phyloP scores from a whole-genome alignment of 2,113 vertebrate species.

The Petroica traversi region DNA sequence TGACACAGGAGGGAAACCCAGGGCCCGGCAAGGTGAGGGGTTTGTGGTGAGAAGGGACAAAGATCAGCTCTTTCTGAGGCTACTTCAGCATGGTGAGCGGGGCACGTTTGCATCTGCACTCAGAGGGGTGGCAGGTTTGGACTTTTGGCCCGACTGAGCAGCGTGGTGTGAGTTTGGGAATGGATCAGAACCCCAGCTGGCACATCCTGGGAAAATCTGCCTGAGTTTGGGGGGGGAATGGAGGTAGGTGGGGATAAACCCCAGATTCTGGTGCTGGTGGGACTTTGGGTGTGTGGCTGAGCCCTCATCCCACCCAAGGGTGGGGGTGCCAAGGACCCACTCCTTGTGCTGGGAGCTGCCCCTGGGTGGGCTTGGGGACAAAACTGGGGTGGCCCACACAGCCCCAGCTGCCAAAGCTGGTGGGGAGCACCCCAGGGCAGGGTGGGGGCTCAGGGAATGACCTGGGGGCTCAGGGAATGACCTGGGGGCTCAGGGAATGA shows the following conservation, averaged over 20 bases:
- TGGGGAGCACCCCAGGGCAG: background rate
- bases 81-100: accelerated
- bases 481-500: background rate
- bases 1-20: background rate
- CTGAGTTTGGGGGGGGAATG: background rate
- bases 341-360: background rate
- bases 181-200: background rate
- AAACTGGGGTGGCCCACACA: accelerated
- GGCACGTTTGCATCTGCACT: background rate
- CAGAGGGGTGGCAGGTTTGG: background rate
- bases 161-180: background rate
- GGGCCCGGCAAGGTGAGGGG: background rate
- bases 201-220: background rate
- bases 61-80: background rate
- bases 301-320: background rate
- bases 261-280: accelerated
- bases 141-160: background rate
- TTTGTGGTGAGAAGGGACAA: background rate
- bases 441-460: background rate
- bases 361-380: background rate
- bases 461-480: accelerated
- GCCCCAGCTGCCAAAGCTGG: background rate
- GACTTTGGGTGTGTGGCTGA: background rate
- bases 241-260: accelerated
- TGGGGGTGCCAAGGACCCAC: background rate